Percentiles rank a stretch among this genome's conserved stretches.
phyloP scores from a whole-genome alignment of 30 jellyfish, hydroid and myxozoan genomes.

The Sanderia malayensis region DNA sequence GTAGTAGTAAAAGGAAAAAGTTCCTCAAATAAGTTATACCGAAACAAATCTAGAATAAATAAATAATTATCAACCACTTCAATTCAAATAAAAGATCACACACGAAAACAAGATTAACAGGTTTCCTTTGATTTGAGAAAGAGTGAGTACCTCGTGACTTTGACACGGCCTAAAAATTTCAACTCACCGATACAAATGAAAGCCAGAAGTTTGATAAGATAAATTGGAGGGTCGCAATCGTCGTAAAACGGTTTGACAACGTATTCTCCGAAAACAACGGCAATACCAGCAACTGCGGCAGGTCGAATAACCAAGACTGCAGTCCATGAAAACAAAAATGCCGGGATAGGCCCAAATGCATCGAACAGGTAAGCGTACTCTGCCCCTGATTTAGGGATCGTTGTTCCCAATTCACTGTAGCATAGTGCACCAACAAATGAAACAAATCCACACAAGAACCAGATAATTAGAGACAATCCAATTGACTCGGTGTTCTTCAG shows the following conservation, averaged over 20 bases:
- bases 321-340: slow-evolving; percentile 88
- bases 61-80: no score
- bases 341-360: slow-evolving; percentile 69
- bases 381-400: slow-evolving; percentile 73
- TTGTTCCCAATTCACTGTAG: slow-evolving; percentile 79
- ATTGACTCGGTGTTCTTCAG: slow-evolving; percentile 45
- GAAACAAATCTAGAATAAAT: no score
- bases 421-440: slow-evolving; percentile 75
- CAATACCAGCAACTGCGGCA: slow-evolving; percentile 82
- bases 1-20: no score
- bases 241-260: slow-evolving; percentile 68
- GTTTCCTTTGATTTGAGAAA: no score
- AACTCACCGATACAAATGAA: slow-evolving; percentile 74
- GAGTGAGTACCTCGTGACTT: not conserved
- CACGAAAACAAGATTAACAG: not conserved
- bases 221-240: slow-evolving; percentile 73
- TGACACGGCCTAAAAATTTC: no score
- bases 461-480: slow-evolving; percentile 64
- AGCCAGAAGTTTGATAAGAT: slow-evolving; percentile 69
- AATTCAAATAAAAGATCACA: no score
- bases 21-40: no score
- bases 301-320: slow-evolving; percentile 78
- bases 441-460: slow-evolving; percentile 77
- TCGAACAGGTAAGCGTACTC: slow-evolving; percentile 70
- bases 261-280: slow-evolving; percentile 70